These are phyloP conservation scores for Streptopelia turtur DNA, from an alignment of 2,797 vertebrate genomes.

Conservation along the genomic window DNA sequence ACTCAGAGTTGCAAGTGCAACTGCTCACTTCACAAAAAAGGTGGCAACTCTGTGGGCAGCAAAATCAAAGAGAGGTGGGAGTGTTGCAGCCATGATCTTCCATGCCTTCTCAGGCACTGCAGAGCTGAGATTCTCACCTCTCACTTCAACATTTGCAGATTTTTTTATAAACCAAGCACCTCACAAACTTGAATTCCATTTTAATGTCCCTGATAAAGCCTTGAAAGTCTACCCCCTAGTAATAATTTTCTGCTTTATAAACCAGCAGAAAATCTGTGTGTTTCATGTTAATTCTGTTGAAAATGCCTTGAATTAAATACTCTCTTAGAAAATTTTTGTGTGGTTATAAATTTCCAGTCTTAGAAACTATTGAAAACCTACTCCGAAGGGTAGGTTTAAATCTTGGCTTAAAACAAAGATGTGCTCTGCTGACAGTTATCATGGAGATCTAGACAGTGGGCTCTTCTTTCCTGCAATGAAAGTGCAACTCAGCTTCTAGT, in stretches of 20 bases:
- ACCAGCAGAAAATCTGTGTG: not conserved
- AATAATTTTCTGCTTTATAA: constrained; percentile 14
- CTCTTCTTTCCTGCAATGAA: not conserved
- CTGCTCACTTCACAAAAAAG: constrained; percentile 59
- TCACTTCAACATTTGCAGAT: constrained; percentile 11
- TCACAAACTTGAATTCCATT: constrained; percentile 6
- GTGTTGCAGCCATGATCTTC: constrained; percentile 21
- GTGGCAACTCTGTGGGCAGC: constrained; percentile 29
- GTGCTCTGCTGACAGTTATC: not conserved
- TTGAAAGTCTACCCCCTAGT: not conserved
- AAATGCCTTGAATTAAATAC: not conserved
- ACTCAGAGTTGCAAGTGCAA: constrained; percentile 5
- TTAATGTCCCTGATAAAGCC: not conserved
- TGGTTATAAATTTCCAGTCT: not conserved
- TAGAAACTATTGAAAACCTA: not conserved
- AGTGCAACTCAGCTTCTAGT: not conserved
- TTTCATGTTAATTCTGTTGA: constrained; percentile 3
- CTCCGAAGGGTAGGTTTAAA: not conserved
- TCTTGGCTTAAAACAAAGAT: not conserved
- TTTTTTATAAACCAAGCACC: not conserved
- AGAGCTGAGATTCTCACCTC: constrained; percentile 35
- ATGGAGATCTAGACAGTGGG: not conserved
- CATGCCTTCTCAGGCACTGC: constrained; percentile 9
- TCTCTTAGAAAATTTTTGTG: not conserved
- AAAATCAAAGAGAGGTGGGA: constrained; percentile 48